phyloP scores from a whole-genome alignment of 2,113 vertebrate species.

The Passer domesticus region DNA sequence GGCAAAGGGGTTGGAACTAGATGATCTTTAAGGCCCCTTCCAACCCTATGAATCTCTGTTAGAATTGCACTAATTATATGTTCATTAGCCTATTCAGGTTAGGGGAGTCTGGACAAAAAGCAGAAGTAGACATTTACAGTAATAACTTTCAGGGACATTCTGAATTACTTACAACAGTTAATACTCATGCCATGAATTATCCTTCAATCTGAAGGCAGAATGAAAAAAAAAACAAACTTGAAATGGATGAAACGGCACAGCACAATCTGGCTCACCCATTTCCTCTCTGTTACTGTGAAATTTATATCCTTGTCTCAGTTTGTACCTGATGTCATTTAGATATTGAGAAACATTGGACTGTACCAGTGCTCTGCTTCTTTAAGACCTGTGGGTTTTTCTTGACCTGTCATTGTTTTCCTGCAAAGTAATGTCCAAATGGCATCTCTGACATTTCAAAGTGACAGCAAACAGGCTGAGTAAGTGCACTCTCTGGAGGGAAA shows the following conservation, averaged over 20 bases:
- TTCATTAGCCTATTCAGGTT: not conserved
- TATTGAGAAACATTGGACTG: not conserved
- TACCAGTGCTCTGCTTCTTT: not conserved
- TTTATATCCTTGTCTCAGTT: not conserved
- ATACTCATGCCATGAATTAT: conserved; percentile 1
- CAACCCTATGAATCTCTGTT: not conserved
- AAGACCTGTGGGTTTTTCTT: not conserved
- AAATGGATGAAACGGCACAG: not conserved
- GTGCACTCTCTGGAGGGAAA: not conserved
- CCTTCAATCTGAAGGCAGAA: conserved; percentile 31
- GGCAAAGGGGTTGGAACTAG: not conserved
- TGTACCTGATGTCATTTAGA: not conserved
- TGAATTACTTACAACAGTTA: not conserved
- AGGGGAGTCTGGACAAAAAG: not conserved
- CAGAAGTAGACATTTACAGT: not conserved
- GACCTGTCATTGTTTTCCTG: not conserved
- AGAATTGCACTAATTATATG: not conserved
- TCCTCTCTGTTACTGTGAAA: not conserved
- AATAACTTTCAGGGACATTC: not conserved
- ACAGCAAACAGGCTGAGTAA: not conserved
- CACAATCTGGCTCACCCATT: conserved; percentile 24
- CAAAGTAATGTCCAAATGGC: not conserved
- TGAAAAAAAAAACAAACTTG: not conserved
- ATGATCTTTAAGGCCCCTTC: not conserved
- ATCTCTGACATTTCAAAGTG: not conserved